These are phyloP conservation scores for Podarcis muralis DNA, from an alignment of 2,113 vertebrate genomes.

Conservation along the genomic window DNA sequence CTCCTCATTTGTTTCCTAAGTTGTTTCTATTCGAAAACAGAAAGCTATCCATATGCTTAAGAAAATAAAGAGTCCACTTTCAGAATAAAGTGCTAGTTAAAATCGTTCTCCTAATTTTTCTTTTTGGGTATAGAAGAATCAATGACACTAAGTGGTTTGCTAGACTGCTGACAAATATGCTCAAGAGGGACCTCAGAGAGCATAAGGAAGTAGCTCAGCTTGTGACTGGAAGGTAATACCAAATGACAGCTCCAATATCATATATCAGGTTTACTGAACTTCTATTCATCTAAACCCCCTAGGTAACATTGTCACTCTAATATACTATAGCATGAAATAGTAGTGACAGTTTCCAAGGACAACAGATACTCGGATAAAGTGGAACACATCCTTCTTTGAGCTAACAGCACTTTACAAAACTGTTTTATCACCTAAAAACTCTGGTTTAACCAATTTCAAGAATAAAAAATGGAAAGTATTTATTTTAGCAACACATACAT, in stretches of 20 bases:
- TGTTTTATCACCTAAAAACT: neutral
- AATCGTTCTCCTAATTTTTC: slow-evolving; percentile 26
- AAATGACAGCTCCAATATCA: neutral
- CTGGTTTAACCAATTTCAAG: neutral
- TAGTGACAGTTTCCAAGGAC: fast-evolving
- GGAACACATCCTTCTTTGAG: fast-evolving
- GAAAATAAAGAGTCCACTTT: slow-evolving; percentile 6
- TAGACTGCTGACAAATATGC: slow-evolving; percentile 34
- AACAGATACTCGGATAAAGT: slow-evolving; percentile 1
- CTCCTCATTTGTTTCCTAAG: neutral
- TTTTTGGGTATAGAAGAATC: neutral
- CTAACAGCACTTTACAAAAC: neutral
- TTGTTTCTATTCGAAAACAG: neutral
- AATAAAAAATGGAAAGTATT: neutral
- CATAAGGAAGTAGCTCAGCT: neutral
- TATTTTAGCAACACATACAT: neutral
- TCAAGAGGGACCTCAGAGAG: neutral
- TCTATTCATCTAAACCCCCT: neutral
- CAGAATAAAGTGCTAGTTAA: slow-evolving; percentile 26
- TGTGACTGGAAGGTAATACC: neutral
- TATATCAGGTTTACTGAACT: slow-evolving; percentile 21
- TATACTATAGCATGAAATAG: neutral
- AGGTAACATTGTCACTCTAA: slow-evolving; percentile 10
- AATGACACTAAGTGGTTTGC: slow-evolving; percentile 48
- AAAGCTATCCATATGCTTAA: neutral